Evolutionary conservation across 2,113 vertebrate genomes (phyloP), one percentile per base, ranked within the genome.

Genomic region (Trichechus manatus): DNA sequence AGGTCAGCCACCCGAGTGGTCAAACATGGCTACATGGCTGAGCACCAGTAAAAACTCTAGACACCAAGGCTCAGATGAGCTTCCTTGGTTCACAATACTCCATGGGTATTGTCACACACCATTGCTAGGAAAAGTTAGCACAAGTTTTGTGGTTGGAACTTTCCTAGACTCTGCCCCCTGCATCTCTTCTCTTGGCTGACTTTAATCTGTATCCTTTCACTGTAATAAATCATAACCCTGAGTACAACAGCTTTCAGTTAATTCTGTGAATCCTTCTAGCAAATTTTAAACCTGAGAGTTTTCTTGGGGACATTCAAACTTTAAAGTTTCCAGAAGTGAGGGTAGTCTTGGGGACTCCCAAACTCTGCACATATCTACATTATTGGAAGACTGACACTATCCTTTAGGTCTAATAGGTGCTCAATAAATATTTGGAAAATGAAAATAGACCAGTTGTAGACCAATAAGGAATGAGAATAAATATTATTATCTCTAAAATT

Each of bases 381-480:
- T 31, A 17, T 31, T n/a, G 50, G 22, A 90, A 93, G 75, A 33
- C 63, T 31, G 20, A 47, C 27, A 66, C 29, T 22, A 36, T 15
- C 25, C 75, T 95, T 93, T 56, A 59, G 56, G 83, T 6, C 31
- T 36, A 59, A 79, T 64, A 90, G 33, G 13, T 74, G 5, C 9
- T 89, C 72, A 81, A 29, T n/a, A 53, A 87, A 75, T 68, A 94
- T 82, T 36, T 77, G 47, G 27, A 95, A 70, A 93, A 72, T 42
- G 44, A 66, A 44, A 86, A 80, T 33, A 44, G n/a, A 91, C 33
- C 74, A n/a, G 17, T 31, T 53, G 56, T 29, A 89, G 6, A 50
- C 14, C 29, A 74, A n/a, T 94, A 42, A 91, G 50, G 31, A 80
- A 74, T 83, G 72, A 70, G 27, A 56, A 91, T 74, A 89, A 93